Evolutionary conservation across 1,140 invertebrate genomes (phyloP), one percentile per base, ranked within the genome.

Genomic region (Magallana gigas): DNA sequence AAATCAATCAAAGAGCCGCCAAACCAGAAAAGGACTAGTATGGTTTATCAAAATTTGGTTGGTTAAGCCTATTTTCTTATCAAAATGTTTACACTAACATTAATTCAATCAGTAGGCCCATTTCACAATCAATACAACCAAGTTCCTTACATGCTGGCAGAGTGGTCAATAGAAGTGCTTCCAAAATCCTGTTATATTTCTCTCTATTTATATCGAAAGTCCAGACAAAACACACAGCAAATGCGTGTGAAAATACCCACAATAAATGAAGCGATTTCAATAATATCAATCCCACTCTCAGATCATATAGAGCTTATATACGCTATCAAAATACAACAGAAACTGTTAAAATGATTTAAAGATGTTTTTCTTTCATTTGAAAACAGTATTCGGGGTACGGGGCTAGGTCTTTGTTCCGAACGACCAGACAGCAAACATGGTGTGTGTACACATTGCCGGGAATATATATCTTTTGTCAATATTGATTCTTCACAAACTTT

Each of bases 401-500:
- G 18, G 68, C 36, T 76, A 12, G 7, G 68, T 29, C 68, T 76
- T 76, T 76, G 68, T 76, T 76, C 36, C 23, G 8, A 9, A 29
- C 18, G 11, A 76, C 18, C 18, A 76, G 68, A 76, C 68, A 4
- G 23, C 23, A 76, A 76, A 76, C 68, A 76, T 1, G 0, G 68
- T 29, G 11, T 76, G 23, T 76, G 68, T 76, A 76, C 68, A 29
- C 18, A n/a, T 18, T 36, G 68, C 36, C 68, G 9, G 36, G 18
- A 29, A 76, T 76, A 76, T 76, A 76, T 18, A 29, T 76, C 68
- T 76, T 76, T 36, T 76, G 68, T 29, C 23, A 76, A 76, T 76
- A 76, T 76, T 76, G 68, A 76, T 76, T 76, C 68, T 76, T 76
- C 68, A 76, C 68, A 76, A 76, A 76, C 68, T 76, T 76, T 76